Percentiles rank a stretch among this genome's conserved stretches.
phyloP scores from a whole-genome alignment of 1,140 invertebrate species.

The Cyphomyrmex costatus region DNA sequence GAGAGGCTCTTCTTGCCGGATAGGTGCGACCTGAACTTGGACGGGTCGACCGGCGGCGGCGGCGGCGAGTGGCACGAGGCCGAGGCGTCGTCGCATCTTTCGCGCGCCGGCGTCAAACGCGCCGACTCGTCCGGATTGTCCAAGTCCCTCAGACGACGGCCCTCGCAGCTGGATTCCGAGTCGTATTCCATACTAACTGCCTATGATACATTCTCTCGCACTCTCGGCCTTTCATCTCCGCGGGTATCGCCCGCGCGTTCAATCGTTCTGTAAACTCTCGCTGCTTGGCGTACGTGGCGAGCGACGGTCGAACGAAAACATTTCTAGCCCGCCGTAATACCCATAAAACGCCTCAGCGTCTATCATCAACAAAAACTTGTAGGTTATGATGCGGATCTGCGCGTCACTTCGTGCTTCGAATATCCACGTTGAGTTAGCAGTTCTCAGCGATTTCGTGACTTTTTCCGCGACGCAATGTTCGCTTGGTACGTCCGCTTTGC shows the following conservation, averaged over 20 bases:
- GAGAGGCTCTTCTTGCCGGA: slow-evolving; percentile 77
- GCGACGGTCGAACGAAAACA: not conserved
- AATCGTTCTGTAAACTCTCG: not conserved
- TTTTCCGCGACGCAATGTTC: not conserved
- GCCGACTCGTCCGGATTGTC: slow-evolving; percentile 63
- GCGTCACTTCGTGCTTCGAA: slow-evolving; percentile 17
- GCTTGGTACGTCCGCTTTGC: not conserved
- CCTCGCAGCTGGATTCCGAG: slow-evolving; percentile 81
- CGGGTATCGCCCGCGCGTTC: not conserved
- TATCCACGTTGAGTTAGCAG: not conserved
- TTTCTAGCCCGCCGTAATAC: not conserved
- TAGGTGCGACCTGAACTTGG: slow-evolving; percentile 22
- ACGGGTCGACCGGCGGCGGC: slow-evolving; percentile 46
- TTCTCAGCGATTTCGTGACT: not conserved
- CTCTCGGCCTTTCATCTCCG: not conserved
- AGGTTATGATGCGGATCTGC: slow-evolving; percentile 22
- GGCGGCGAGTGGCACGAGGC: slow-evolving; percentile 41
- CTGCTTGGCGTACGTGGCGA: too few species aligned
- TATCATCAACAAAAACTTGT: not conserved
- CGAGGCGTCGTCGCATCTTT: slow-evolving; percentile 51
- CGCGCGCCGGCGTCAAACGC: slow-evolving; percentile 34
- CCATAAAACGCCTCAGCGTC: not conserved
- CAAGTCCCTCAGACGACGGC: slow-evolving; percentile 67
- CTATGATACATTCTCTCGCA: slow-evolving; percentile 5
- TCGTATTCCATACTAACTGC: slow-evolving; percentile 81